phyloP scores from a whole-genome alignment of 2,797 vertebrate genomes.

The Anguilla marmorata region DNA sequence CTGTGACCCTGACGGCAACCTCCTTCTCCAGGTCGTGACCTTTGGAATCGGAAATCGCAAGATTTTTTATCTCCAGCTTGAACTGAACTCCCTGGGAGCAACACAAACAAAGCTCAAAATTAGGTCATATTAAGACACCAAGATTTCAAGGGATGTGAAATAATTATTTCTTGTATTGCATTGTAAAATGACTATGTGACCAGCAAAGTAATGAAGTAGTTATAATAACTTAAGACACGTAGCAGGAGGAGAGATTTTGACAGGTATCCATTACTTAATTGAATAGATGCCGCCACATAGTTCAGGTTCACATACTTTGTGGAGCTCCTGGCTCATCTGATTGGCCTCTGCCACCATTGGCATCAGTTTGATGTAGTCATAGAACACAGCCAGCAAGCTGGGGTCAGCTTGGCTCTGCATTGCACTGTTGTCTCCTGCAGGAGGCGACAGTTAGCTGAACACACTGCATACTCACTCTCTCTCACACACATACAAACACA shows the following conservation, averaged over 20 bases:
- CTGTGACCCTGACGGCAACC: slow-evolving; percentile 75
- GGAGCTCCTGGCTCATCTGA: slow-evolving; percentile 86
- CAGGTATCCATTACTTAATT: not conserved
- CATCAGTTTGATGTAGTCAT: slow-evolving; percentile 85
- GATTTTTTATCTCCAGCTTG: slow-evolving; percentile 86
- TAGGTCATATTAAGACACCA: not conserved
- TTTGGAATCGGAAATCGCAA: slow-evolving; percentile 80
- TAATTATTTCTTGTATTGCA: not conserved
- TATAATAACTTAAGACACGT: not conserved
- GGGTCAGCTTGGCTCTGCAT: slow-evolving; percentile 70
- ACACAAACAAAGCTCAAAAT: slow-evolving; percentile 24
- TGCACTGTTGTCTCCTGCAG: slow-evolving; percentile 59
- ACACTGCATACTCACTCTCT: slow-evolving; percentile 27
- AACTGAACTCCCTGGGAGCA: slow-evolving; percentile 76
- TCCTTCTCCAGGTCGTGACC: slow-evolving; percentile 85
- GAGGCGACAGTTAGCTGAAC: not conserved
- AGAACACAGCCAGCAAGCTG: slow-evolving; percentile 82
- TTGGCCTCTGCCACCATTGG: slow-evolving; percentile 85
- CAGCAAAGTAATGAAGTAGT: not conserved
- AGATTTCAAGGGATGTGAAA: not conserved
- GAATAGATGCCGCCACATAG: not conserved
- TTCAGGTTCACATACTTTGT: slow-evolving; percentile 67
- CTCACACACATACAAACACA: not conserved
- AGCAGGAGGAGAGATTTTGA: not conserved
- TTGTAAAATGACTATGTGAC: not conserved